Base-by-base conservation (phyloP, 2,888 invertebrate genomes). In the Oegoconia quadripuncta region DNA sequence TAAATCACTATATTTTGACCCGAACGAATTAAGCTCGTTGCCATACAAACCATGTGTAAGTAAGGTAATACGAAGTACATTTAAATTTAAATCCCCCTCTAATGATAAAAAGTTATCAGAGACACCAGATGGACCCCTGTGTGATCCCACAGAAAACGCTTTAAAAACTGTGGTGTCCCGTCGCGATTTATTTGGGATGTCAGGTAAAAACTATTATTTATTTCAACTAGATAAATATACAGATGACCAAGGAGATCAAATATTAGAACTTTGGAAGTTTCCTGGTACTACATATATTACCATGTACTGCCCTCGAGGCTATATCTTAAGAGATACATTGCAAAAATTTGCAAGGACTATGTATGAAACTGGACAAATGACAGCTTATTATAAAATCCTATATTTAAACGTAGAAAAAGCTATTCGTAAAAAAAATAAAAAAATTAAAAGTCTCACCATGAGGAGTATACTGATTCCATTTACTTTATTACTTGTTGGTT, bases 371-470 rank as follows among this genome's bases (percentile, higher is more conserved):
- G 27, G 27, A 13, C 5, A 13, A 27, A 2, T 27, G 27, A 13
- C 4, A 27, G 13, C 12, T 13, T 6, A 27, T 1, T 8, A 13
- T 8, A 27, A 27, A 13, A 4, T 13, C 3, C 12, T 27, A 12
- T 27, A 12, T 11, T 27, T 13, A 3, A 5, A 14, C 8, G 16
- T 5, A 3, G 11, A 16, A 7, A 15, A 4, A n/a, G 14, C 15
- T 4, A 7, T 23, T 34, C 15, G 7, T n/a, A n/a, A 3, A 11
- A 34, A n/a, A 12, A 25, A 3, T 3, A 34, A 9, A 18, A 23
- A 22, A 9, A 25, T 25, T 16, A 34, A 25, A 16, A 25, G 16
- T 9, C 16, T 46, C 50, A 2, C 34, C 59, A 17, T 45, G 51
- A 41, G 53, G 66, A 11, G 49, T 27, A 13, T 27, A 13, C 12